A percentile compares a stretch with the other conserved stretches of the same genome.
phyloP scores from a whole-genome alignment of 2,113 vertebrate species.

The Xerus inauris region DNA sequence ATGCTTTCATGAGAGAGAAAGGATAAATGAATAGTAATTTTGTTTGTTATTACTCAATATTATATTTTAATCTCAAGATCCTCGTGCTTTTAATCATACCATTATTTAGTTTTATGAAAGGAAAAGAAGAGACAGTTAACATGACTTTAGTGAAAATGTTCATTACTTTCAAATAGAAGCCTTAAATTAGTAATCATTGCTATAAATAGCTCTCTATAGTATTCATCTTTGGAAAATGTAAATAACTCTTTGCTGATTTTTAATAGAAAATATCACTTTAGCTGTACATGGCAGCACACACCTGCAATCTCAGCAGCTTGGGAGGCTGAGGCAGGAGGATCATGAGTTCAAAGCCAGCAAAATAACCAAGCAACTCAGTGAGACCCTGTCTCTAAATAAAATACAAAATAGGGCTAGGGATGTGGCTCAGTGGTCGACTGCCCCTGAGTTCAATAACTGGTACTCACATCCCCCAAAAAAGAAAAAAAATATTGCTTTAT shows the following conservation, averaged over 20 bases:
- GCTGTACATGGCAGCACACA: no score
- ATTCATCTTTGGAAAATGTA: not conserved
- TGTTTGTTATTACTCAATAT: constrained; percentile 10
- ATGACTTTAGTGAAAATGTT: not conserved
- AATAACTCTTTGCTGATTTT: not conserved
- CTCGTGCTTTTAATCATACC: not conserved
- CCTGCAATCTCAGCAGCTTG: no score
- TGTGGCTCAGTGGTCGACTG: no score
- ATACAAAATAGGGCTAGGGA: no score
- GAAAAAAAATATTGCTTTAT: not conserved
- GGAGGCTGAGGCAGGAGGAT: no score
- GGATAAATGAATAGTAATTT: constrained; percentile 25
- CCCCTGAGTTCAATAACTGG: no score
- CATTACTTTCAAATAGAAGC: not conserved
- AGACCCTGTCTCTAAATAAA: no score
- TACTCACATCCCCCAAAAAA: no score
- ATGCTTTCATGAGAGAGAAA: constrained; percentile 30
- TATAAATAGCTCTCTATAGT: not conserved
- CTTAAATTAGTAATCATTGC: not conserved
- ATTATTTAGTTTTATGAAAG: constrained; percentile 8
- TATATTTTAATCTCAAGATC: not conserved
- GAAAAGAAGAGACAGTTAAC: not conserved
- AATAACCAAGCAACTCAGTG: no score
- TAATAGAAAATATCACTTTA: not conserved
- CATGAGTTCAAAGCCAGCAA: no score